Base-by-base conservation (phyloP, 2,888 invertebrate genomes). In the Ormyrus nitidulus region DNA sequence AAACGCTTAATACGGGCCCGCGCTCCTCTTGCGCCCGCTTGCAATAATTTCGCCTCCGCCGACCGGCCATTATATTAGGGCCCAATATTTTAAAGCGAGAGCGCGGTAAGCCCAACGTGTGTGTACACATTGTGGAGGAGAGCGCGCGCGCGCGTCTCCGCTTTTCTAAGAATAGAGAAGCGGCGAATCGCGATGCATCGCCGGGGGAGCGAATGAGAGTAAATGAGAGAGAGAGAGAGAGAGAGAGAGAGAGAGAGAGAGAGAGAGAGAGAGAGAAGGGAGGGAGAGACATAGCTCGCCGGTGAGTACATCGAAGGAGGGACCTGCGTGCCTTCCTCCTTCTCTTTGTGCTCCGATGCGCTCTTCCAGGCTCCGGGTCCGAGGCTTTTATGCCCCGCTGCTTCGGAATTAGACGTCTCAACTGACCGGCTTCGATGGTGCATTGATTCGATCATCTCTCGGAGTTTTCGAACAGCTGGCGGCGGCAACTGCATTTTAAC, bases 71-170 rank as follows among this genome's bases (percentile, higher is more conserved):
- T 73, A 86, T 86, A 87, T 88, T 86, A 87, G 85, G 86, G 87
- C 84, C 34, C 85, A 87, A 88, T 88, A 89, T 58, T 89, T 89
- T 88, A 87, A 86, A 87, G 87, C 84, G 86, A 87, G 86, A 87
- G 87, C 84, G 86, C 83, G 84, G 86, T 85, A 86, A 85, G 87
- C 56, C 49, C 48, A 8, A 4, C 34, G 58, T 9, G 13, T 9
- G 54, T 54, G 53, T 69, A 68, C 62, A 44, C 88, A 89, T 88
- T 88, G 89, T 89, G 87, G 88, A 58, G 69, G 82, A 81, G 5
- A 34, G 59, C 34, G 34, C 34, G 34, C 34, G 34, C 34, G 34
- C 34, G 34, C 34, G 34, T 34, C 34, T 34, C 34, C 4, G 44
- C 82, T 84, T 83, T 89, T 89, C 88, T 86, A 86, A 88, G 88